These are phyloP conservation scores for Mionectes macconnelli DNA, from an alignment of 2,113 vertebrate genomes.

Conservation along the genomic window DNA sequence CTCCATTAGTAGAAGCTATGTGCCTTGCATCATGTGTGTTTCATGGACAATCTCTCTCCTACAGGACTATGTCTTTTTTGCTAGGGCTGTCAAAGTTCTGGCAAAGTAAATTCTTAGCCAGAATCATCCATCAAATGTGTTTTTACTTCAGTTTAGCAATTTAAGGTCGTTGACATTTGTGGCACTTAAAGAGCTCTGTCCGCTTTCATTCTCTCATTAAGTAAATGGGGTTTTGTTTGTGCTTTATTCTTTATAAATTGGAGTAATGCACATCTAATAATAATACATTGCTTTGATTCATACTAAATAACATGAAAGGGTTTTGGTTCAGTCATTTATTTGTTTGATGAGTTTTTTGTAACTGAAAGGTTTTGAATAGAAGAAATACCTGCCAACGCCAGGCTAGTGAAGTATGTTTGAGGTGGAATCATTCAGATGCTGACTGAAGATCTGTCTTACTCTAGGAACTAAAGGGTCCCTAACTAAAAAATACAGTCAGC, in stretches of 20 bases:
- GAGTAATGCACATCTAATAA: not conserved
- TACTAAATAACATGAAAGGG: not conserved
- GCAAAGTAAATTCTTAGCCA: not conserved
- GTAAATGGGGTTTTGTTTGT: not conserved
- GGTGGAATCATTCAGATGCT: not conserved
- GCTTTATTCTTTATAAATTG: not conserved
- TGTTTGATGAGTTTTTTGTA: not conserved
- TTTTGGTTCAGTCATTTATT: not conserved
- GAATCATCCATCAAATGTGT: not conserved
- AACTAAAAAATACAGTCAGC: not conserved
- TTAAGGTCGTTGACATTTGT: not conserved
- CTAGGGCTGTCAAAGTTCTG: not conserved
- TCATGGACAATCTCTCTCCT: not conserved
- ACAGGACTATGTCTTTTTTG: not conserved
- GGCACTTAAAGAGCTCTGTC: not conserved
- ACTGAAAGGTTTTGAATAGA: not conserved
- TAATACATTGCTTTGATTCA: not conserved
- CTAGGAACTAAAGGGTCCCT: not conserved
- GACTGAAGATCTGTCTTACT: not conserved
- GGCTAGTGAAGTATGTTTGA: not conserved
- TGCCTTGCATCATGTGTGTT: not conserved
- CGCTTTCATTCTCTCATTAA: not conserved
- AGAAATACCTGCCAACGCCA: not conserved
- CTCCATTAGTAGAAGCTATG: not conserved
- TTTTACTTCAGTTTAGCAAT: not conserved